Evolutionary conservation across 2,113 vertebrate genomes (phyloP).

Genomic region (Gambusia affinis): DNA sequence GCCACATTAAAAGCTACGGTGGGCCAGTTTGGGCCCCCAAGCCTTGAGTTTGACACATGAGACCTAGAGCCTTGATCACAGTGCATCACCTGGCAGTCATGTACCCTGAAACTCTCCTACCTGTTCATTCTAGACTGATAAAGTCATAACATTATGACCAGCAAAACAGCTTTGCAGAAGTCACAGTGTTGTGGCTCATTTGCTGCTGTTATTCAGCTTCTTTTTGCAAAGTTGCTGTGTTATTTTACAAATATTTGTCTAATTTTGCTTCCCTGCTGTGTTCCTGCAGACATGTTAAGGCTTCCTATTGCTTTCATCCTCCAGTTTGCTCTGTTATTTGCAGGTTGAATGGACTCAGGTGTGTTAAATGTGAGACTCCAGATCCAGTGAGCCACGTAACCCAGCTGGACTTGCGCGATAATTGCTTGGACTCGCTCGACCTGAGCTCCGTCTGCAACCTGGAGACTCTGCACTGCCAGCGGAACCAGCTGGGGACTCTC

Average conservation of each 20-base stretch:
- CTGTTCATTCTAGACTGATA: background rate
- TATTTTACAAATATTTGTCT: background rate
- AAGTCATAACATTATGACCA: background rate
- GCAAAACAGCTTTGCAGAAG: background rate
- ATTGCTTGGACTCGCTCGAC: conserved; percentile 86
- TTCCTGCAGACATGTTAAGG: background rate
- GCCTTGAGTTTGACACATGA: no score
- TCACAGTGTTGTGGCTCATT: background rate
- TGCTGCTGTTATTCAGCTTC: no score
- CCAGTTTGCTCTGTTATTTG: conserved; percentile 1
- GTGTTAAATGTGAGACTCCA: conserved; percentile 77
- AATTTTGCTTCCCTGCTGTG: background rate
- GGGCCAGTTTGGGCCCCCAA: no score
- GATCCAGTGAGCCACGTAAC: conserved; percentile 87
- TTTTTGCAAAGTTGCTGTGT: no score
- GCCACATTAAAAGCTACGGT: no score
- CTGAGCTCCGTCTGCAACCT: conserved; percentile 87
- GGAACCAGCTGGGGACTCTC: conserved; percentile 88
- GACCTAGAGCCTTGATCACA: conserved; percentile 5
- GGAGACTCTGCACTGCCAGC: conserved; percentile 92
- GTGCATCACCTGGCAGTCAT: background rate
- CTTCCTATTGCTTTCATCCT: background rate
- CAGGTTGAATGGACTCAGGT: conserved; percentile 89
- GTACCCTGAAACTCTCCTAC: background rate
- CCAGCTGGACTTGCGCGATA: conserved; percentile 91